Percentiles rank a stretch among this genome's conserved stretches.
These are phyloP conservation scores for Grantiella picta DNA, from an alignment of 2,113 vertebrate genomes.

Conservation along the genomic window DNA sequence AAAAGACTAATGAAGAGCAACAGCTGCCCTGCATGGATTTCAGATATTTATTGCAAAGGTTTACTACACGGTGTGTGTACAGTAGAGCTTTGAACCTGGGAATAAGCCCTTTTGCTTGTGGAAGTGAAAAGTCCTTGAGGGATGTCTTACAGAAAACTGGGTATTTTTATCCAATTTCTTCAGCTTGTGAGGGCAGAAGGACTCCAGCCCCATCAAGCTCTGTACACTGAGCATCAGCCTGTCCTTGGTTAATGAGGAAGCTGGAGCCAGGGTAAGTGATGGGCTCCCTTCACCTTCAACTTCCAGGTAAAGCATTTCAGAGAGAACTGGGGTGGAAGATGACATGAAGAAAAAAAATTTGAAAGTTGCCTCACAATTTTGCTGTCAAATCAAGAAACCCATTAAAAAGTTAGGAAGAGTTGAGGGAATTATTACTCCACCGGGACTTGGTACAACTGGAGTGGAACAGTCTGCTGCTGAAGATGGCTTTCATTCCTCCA, in stretches of 20 bases:
- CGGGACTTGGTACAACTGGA: not conserved
- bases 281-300: not conserved
- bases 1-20: not conserved
- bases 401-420: not conserved
- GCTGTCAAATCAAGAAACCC: not conserved
- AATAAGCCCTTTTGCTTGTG: not conserved
- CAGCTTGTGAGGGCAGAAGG: not conserved
- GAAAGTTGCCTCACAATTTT: not conserved
- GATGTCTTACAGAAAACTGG: not conserved
- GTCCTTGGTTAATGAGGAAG: not conserved
- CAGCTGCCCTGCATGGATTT: not conserved
- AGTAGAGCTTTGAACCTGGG: not conserved
- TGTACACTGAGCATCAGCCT: not conserved
- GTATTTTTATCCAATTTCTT: not conserved
- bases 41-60: not conserved
- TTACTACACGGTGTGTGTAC: not conserved
- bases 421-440: not conserved
- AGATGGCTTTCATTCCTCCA: not conserved
- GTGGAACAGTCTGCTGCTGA: not conserved
- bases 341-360: not conserved
- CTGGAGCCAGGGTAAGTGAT: not conserved
- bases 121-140: not conserved
- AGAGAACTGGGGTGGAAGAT: not conserved
- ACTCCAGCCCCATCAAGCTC: accelerated
- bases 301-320: not conserved